Percentiles rank a stretch among this genome's conserved stretches.
Conservation (phyloP, 2,113 vertebrate species). For the Serinus canaria region DNA sequence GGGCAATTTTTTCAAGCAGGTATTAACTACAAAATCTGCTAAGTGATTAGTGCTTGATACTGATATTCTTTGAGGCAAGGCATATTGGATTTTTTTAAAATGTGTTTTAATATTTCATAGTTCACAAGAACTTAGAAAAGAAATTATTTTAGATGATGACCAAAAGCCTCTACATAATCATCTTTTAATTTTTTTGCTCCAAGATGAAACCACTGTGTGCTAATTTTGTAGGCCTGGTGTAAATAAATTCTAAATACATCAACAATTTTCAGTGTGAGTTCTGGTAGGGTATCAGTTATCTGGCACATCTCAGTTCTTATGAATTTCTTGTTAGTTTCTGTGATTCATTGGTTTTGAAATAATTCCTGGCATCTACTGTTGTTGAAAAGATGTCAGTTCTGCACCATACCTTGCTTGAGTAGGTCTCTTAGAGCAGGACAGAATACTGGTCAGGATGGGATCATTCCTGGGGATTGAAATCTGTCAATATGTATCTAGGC, state of each 20-base stretch:
- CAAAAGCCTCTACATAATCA: neutral
- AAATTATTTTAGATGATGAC: neutral
- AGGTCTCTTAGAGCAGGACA: neutral
- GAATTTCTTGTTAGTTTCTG: neutral
- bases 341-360: neutral
- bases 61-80: slow-evolving; percentile 24
- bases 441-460: neutral
- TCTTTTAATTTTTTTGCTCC: neutral
- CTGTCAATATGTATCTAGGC: neutral
- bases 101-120: neutral
- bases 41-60: slow-evolving; percentile 22
- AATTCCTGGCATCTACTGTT: neutral
- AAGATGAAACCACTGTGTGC: neutral
- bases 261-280: neutral
- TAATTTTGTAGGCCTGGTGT: neutral
- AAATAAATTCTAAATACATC: neutral
- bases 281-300: neutral
- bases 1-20: slow-evolving; percentile 40
- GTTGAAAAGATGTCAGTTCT: neutral
- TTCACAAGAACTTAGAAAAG: neutral
- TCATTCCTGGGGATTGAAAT: neutral
- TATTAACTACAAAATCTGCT: slow-evolving; percentile 19
- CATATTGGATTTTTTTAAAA: neutral
- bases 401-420: neutral
- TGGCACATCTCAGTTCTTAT: neutral